Base-by-base conservation (phyloP, 2,113 vertebrate genomes). In the Sigmodon hispidus region DNA sequence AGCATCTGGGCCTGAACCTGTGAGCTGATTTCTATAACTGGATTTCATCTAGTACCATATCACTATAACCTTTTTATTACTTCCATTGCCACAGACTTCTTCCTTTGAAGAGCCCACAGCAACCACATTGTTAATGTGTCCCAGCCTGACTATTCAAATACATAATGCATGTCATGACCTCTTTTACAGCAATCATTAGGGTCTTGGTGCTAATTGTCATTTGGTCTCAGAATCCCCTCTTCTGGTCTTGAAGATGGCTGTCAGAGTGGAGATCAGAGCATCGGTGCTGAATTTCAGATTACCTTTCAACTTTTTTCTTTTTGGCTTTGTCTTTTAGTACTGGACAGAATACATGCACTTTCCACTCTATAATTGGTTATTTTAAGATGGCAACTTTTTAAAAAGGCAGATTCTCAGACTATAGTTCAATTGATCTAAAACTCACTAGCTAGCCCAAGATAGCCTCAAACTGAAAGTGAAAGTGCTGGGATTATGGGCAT, bases 61-160 rank as follows among this genome's bases (percentile, higher is more conserved):
- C 99, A 0, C 99, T 99, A 97, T 99, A 99, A 98, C 99, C 99
- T 95, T 99, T 98, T 99, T 99, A 99, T 99, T 96, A 99, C 99
- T 98, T 99, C 99, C 99, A 99, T 99, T 72, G 99, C 99, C 98
- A 99, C 99, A 96, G 99, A 99, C 48, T 99, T 98, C 97, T 99
- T 99, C 75, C 98, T 99, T 98, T 99, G 99, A 97, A 99, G 99
- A 97, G 99, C 99, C 99, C 99, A 99, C 50, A 99, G 99, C 90
- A 99, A 97, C 99, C 99, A 99, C 94, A 99, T 99, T 3, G 99
- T 99, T 95, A 99, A 99, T 98, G 99, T 99, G 43, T 99, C 99
- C 99, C 99, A 99, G 96, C 99, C 99, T 93, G 99, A 98, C 88
- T 99, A 99, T 80, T 99, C 98, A 97, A 99, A 99, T 80, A 99